Base-by-base conservation (phyloP, 2,888 invertebrate genomes). In the Anoplius nigerrimus region DNA sequence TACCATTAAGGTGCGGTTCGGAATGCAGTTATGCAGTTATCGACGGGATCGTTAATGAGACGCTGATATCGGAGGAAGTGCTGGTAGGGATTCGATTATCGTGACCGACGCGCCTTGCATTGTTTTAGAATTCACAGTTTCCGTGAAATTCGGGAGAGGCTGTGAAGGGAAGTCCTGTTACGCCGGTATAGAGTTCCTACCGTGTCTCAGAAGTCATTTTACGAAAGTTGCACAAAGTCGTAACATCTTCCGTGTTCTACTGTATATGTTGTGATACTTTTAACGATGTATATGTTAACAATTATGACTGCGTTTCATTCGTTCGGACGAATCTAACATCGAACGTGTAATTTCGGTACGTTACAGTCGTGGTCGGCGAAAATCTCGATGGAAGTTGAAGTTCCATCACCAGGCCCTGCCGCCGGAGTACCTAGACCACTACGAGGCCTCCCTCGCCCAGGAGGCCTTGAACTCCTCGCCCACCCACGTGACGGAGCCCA, bases 371-470 rank as follows among this genome's bases (percentile, higher is more conserved):
- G 87, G 88, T 2, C 89, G 93, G n/a, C 90, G 93, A 83, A 92
- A 92, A 87, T 93, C 93, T 53, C 89, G 93, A 78, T 92, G 94
- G 91, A 95, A 95, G 87, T 90, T 95, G 58, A 94, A 95, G 85
- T 95, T 95, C 86, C 95, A 95, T 82, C 95, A 95, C 85, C 95
- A 95, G 86, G 95, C 95, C 0, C 86, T 95, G 63, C 95, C 95
- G 0, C 93, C 94, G 16, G 95, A 94, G 85, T 95, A 95, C 84
- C 90, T 95, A 61, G 94, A 94, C 81, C 95, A 95, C 84, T 95
- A 94, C 90, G 94, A 94, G 87, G 94, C 94, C 60, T 92, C 93
- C 5, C 89, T 94, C 62, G 92, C 92, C 71, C 92, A 91, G 75
- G 90, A 91, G 34, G 86, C 87, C 2, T 63, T 86, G 13, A 86